Evolutionary conservation across 1,140 invertebrate genomes (phyloP).

Genomic region (Solenopsis invicta): DNA sequence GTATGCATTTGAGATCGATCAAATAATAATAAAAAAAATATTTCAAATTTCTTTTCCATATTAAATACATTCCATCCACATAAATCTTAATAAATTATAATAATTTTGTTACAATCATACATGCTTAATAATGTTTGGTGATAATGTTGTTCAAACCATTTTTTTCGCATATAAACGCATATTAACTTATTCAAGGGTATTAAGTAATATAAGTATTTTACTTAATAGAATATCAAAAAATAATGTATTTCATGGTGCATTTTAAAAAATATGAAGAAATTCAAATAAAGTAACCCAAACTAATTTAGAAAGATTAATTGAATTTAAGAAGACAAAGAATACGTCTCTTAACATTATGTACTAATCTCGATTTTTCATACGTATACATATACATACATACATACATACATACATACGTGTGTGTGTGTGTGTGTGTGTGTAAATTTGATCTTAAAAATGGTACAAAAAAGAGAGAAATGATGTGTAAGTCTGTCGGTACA

Average conservation of each 20-base stretch:
- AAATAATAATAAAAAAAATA: not conserved
- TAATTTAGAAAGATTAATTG: slow-evolving; percentile 6
- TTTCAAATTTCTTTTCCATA: not conserved
- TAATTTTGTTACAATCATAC: slow-evolving; percentile 3
- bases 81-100: slow-evolving; percentile 25
- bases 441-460: slow-evolving; percentile 1
- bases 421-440: too few species aligned
- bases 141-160: slow-evolving; percentile 4
- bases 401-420: too few species aligned
- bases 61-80: not conserved
- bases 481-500: not conserved
- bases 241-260: slow-evolving; percentile 5
- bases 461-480: slow-evolving; percentile 17
- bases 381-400: not conserved
- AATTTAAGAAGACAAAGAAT: slow-evolving; percentile 5
- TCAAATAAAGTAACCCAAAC: not conserved
- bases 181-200: slow-evolving; percentile 14
- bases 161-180: slow-evolving; percentile 2
- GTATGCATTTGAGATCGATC: slow-evolving; percentile 6
- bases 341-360: slow-evolving; percentile 28
- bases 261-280: slow-evolving; percentile 20
- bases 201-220: not conserved
- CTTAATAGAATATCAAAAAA: slow-evolving; percentile 3
- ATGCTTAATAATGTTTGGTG: not conserved
- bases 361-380: slow-evolving; percentile 14